phyloP scores from a whole-genome alignment of 2,888 invertebrate species.

The Gnatocerus cornutus region DNA sequence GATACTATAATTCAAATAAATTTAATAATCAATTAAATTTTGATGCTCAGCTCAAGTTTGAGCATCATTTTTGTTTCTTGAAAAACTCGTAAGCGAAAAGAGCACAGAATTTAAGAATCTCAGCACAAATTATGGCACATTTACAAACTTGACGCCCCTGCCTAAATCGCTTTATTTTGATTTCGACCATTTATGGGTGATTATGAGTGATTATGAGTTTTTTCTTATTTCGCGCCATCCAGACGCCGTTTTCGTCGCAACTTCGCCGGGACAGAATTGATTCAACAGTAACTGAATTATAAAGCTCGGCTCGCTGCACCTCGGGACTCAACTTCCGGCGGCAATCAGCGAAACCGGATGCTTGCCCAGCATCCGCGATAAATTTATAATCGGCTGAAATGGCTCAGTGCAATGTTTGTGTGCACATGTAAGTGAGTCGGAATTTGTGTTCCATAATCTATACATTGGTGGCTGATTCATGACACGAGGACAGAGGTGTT shows the following conservation, averaged over 20 bases:
- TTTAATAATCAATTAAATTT: too few relatives aligned
- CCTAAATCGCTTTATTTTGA: neutral
- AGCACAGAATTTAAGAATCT: too few relatives aligned
- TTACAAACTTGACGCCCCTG: too few relatives aligned
- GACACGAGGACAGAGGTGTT: slow-evolving; percentile 53
- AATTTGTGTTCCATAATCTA: slow-evolving; percentile 35
- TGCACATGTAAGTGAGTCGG: slow-evolving; percentile 38
- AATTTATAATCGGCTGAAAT: slow-evolving; percentile 64
- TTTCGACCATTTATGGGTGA: neutral
- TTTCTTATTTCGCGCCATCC: neutral
- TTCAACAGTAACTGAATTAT: slow-evolving; percentile 63
- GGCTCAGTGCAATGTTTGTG: slow-evolving; percentile 43
- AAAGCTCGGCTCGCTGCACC: slow-evolving; percentile 63
- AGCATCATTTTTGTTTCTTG: too few relatives aligned
- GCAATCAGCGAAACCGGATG: slow-evolving; percentile 66
- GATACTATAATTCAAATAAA: too few relatives aligned
- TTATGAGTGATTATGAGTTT: neutral
- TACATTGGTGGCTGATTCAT: slow-evolving; percentile 37
- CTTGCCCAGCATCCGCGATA: slow-evolving; percentile 63
- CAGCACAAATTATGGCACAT: too few relatives aligned
- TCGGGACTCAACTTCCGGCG: slow-evolving; percentile 62
- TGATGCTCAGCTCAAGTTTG: too few relatives aligned
- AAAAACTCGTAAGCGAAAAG: too few relatives aligned
- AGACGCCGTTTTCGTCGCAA: neutral
- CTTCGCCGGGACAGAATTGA: slow-evolving; percentile 52